Evolutionary conservation across 2,888 invertebrate genomes (phyloP).

Genomic region (Noctua janthe): DNA sequence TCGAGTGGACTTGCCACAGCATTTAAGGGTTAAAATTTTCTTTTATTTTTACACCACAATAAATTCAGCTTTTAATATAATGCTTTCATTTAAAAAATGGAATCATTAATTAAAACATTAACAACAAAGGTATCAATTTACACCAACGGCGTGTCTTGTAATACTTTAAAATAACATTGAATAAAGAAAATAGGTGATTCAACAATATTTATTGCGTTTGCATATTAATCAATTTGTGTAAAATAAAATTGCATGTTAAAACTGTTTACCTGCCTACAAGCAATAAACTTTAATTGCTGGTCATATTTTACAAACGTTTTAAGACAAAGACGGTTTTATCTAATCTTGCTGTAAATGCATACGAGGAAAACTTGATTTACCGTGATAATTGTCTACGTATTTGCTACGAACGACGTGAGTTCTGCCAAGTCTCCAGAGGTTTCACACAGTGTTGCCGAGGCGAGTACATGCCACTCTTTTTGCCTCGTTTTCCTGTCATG

Average conservation of each 20-base stretch:
- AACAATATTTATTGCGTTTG: constrained; percentile 26
- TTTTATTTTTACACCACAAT: not conserved
- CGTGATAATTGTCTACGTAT: constrained; percentile 65
- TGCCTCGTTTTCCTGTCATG: constrained; percentile 84
- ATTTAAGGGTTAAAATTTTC: constrained; percentile 38
- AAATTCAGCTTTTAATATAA: constrained; percentile 1
- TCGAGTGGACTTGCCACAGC: constrained; percentile 59
- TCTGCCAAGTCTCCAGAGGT: constrained; percentile 75
- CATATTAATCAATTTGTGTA: constrained; percentile 19
- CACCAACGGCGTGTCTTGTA: constrained; percentile 14
- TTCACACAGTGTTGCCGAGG: constrained; percentile 72
- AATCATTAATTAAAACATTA: constrained; percentile 18
- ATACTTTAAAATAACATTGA: constrained; percentile 7
- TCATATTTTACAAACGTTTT: constrained; percentile 10
- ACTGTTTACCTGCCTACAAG: constrained; percentile 19
- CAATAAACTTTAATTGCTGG: constrained; percentile 16
- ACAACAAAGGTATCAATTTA: constrained; percentile 37
- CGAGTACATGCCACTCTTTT: constrained; percentile 82
- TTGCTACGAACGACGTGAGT: constrained; percentile 66
- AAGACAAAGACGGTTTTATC: not conserved
- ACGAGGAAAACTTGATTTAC: constrained; percentile 55
- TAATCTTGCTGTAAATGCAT: constrained; percentile 29
- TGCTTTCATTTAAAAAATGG: not conserved
- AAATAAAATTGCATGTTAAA: constrained; percentile 25
- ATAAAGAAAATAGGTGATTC: constrained; percentile 18